phyloP scores from a whole-genome alignment of 2,888 invertebrate genomes.

The Nomada ruficornis region DNA sequence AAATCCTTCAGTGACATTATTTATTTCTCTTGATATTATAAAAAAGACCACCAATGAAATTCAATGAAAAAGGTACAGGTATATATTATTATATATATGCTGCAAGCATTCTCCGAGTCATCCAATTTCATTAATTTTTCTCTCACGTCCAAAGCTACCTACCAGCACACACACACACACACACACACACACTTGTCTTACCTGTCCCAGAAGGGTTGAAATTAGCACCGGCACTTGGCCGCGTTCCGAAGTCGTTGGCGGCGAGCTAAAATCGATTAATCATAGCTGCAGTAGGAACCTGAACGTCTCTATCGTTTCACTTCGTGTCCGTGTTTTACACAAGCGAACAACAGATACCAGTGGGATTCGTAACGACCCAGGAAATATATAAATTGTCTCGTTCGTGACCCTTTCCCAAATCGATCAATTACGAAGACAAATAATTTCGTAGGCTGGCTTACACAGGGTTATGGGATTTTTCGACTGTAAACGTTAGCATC shows the following conservation, averaged over 20 bases:
- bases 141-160: neutral
- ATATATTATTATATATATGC: too few species aligned
- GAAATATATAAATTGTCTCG: slow-evolving; percentile 32
- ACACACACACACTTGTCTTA: neutral
- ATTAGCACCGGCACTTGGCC: slow-evolving; percentile 29
- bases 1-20: too few species aligned
- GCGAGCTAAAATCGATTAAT: slow-evolving; percentile 38
- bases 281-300: slow-evolving; percentile 22
- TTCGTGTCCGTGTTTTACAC: neutral
- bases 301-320: neutral
- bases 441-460: slow-evolving; percentile 1
- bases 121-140: slow-evolving; percentile 1
- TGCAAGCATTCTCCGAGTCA: too few species aligned
- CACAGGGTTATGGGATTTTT: neutral
- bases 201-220: slow-evolving; percentile 18
- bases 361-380: slow-evolving; percentile 18
- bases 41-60: too few species aligned
- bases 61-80: too few species aligned
- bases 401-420: slow-evolving; percentile 10
- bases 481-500: slow-evolving; percentile 6
- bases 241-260: slow-evolving; percentile 39
- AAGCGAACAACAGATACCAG: neutral
- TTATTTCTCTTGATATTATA: too few species aligned
- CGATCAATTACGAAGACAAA: slow-evolving; percentile 33
- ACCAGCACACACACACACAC: neutral